Evolutionary conservation across 2,888 invertebrate genomes (phyloP).

Genomic region (Rhagonycha fulva): DNA sequence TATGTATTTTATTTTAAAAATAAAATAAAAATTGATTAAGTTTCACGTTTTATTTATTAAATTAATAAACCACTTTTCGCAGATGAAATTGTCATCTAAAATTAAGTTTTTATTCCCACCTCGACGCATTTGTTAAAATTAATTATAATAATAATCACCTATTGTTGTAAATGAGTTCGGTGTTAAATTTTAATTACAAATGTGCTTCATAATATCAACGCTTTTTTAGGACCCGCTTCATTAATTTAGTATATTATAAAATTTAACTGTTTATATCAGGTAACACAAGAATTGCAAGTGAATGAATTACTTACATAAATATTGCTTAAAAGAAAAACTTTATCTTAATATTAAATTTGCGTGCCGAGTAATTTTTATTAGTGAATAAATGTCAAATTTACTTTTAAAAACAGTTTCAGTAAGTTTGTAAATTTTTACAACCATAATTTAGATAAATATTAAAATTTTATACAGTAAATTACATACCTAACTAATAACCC

Average conservation of each 20-base stretch:
- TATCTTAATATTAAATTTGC: not conserved
- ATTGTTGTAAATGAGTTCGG: not conserved
- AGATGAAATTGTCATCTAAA: not conserved
- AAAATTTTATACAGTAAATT: not conserved
- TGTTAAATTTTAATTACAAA: slow-evolving; percentile 3
- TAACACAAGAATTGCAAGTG: not conserved
- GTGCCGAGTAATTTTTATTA: not conserved
- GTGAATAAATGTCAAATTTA: not conserved
- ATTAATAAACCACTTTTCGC: not conserved
- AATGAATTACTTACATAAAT: not conserved
- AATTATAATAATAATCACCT: not conserved
- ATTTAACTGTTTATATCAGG: not conserved
- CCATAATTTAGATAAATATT: not conserved
- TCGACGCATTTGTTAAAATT: not conserved
- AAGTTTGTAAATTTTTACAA: not conserved
- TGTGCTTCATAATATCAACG: not conserved
- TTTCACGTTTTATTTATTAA: not conserved
- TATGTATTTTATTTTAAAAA: slow-evolving; percentile 52
- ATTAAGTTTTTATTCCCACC: not conserved
- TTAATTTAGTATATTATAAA: not conserved
- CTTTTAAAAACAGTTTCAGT: not conserved
- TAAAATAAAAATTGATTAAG: slow-evolving; percentile 39
- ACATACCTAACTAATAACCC: not conserved
- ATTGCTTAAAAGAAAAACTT: not conserved
- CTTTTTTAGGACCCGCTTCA: not conserved